phyloP scores from a whole-genome alignment of 2,113 vertebrate species.

The Scatophagus argus region DNA sequence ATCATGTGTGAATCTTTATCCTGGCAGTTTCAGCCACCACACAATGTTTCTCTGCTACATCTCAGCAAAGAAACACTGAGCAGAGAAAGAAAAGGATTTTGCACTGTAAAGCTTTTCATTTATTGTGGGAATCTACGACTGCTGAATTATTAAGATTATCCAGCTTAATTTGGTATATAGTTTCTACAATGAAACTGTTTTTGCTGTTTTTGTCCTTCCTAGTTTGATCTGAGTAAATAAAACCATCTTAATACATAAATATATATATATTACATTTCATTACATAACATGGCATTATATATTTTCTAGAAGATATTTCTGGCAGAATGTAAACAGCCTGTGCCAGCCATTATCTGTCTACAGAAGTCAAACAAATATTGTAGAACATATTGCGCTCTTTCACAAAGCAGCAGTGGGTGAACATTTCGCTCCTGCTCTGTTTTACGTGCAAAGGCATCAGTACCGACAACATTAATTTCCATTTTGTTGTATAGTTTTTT shows the following conservation, averaged over 20 bases:
- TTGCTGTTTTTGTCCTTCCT: neutral
- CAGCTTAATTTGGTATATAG: neutral
- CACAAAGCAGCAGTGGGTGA: conserved; percentile 3
- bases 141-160: neutral
- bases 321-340: conserved; percentile 1
- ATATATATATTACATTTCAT: too few species aligned
- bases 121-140: neutral
- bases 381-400: conserved; percentile 8
- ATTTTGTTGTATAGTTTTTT: conserved; percentile 40
- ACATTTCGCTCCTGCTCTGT: conserved; percentile 11
- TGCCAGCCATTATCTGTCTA: neutral
- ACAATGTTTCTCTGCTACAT: neutral
- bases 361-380: conserved; percentile 13
- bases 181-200: neutral
- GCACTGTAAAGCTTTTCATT: neutral
- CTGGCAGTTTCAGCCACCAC: too few species aligned
- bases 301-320: conserved; percentile 15
- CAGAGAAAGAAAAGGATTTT: neutral
- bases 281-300: neutral
- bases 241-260: neutral
- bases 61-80: neutral
- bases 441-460: conserved; percentile 39
- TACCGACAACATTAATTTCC: conserved; percentile 49
- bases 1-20: neutral
- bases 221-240: neutral